phyloP scores from a whole-genome alignment of 2,888 invertebrate species.

The Scelioninae gen. 2 region DNA sequence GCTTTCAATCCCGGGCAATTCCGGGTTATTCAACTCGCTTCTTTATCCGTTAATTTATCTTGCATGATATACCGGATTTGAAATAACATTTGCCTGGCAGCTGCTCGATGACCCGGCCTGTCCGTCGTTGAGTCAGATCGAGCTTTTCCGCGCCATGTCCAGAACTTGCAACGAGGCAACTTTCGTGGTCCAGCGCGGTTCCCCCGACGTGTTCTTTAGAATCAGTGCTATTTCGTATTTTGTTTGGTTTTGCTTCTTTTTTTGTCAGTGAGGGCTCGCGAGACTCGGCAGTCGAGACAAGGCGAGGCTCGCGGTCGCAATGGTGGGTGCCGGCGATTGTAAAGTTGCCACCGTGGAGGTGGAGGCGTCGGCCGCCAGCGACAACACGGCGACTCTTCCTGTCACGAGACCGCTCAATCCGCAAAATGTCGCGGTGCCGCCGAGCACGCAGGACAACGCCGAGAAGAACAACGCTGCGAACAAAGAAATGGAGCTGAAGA shows the following conservation, averaged over 20 bases:
- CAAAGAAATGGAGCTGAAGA: slow-evolving; percentile 91
- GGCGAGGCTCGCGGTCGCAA: slow-evolving; percentile 65
- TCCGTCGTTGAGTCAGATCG: too few relatives aligned
- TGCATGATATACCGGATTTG: too few relatives aligned
- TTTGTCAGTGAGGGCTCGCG: slow-evolving; percentile 35
- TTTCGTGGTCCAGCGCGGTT: too few relatives aligned
- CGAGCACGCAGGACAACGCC: slow-evolving; percentile 81
- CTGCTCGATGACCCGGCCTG: too few relatives aligned
- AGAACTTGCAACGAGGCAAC: neutral
- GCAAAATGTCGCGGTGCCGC: slow-evolving; percentile 78
- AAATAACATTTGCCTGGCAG: too few relatives aligned
- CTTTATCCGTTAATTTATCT: too few relatives aligned
- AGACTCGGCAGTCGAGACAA: slow-evolving; percentile 9
- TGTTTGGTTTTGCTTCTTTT: slow-evolving; percentile 5
- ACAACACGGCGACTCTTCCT: slow-evolving; percentile 93
- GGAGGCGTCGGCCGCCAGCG: slow-evolving; percentile 82
- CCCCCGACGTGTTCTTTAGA: too few relatives aligned
- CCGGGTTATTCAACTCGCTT: too few relatives aligned
- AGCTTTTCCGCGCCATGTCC: too few relatives aligned
- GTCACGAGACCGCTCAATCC: slow-evolving; percentile 85
- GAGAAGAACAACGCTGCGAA: slow-evolving; percentile 89
- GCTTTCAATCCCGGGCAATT: slow-evolving; percentile 10
- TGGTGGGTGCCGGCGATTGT: slow-evolving; percentile 86
- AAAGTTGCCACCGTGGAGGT: slow-evolving; percentile 93
- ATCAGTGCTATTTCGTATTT: too few relatives aligned